phyloP scores from a whole-genome alignment of 2,113 vertebrate species.

The Gobio gobio region DNA sequence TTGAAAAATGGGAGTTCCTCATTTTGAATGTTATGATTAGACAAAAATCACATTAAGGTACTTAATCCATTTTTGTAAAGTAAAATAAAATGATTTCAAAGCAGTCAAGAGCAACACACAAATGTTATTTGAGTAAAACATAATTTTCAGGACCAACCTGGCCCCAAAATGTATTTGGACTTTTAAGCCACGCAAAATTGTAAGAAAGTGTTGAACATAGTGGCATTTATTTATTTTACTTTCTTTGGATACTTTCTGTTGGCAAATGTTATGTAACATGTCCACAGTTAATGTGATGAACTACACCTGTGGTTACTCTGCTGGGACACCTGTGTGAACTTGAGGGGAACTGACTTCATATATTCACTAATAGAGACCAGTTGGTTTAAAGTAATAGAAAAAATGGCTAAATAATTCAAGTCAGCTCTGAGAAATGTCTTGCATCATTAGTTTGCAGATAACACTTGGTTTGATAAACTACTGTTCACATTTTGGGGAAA shows the following conservation, averaged over 20 bases:
- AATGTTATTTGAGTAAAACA: not conserved
- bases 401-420: conserved; percentile 27
- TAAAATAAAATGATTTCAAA: not conserved
- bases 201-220: not conserved
- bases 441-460: not conserved
- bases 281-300: conserved; percentile 18
- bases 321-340: conserved; percentile 14
- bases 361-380: conserved; percentile 23
- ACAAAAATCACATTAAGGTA: conserved; percentile 1
- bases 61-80: not conserved
- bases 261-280: not conserved
- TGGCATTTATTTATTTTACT: not conserved
- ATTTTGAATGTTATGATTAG: conserved; percentile 6
- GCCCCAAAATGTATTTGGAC: not conserved
- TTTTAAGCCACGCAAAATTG: not conserved
- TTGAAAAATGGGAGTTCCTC: not conserved
- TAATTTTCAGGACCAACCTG: not conserved
- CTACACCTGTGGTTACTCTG: conserved; percentile 21
- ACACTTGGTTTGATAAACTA: not conserved
- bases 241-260: conserved; percentile 18
- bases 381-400: conserved; percentile 23
- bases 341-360: not conserved
- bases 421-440: not conserved
- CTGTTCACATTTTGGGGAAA: not conserved
- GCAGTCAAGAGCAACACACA: not conserved